phyloP scores from a whole-genome alignment of 2,888 invertebrate species.

The Scaptomyza caliginosa region DNA sequence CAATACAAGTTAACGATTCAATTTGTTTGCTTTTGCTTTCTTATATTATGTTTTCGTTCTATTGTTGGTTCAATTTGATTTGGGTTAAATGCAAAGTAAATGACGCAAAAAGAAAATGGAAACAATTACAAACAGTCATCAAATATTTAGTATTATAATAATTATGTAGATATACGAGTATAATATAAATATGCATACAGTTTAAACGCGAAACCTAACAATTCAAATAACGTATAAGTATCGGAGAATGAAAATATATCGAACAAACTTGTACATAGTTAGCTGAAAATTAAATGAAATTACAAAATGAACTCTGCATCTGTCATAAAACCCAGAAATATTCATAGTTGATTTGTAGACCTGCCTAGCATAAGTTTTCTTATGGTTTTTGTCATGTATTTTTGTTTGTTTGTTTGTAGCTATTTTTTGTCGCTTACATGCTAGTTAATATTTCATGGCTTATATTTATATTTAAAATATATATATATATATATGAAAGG shows the following conservation, averaged over 20 bases:
- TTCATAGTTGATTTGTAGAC: conserved; percentile 6
- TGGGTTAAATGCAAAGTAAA: conserved; percentile 59
- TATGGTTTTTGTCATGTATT: conserved; percentile 18
- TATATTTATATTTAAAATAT: conserved; percentile 50
- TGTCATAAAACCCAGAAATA: conserved; percentile 43
- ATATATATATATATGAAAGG: conserved; percentile 17
- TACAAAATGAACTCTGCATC: conserved; percentile 38
- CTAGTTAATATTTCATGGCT: conserved; percentile 37
- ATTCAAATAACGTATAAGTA: conserved; percentile 26
- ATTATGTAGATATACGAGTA: conserved; percentile 51
- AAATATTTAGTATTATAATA: conserved; percentile 57
- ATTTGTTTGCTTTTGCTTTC: conserved; percentile 24
- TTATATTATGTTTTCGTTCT: conserved; percentile 36
- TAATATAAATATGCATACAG: conserved; percentile 59
- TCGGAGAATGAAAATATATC: conserved; percentile 32
- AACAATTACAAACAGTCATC: conserved; percentile 64
- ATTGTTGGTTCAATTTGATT: conserved; percentile 41
- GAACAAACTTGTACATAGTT: conserved; percentile 22
- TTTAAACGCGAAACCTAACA: conserved; percentile 65
- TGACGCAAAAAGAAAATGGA: conserved; percentile 26
- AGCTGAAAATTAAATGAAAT: conserved; percentile 25
- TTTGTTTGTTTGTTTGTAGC: conserved; percentile 4
- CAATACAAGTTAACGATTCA: conserved; percentile 28
- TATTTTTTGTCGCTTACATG: conserved; percentile 34
- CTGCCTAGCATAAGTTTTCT: conserved; percentile 29